phyloP scores from a whole-genome alignment of 2,797 vertebrate species.

The Denticeps clupeoides region DNA sequence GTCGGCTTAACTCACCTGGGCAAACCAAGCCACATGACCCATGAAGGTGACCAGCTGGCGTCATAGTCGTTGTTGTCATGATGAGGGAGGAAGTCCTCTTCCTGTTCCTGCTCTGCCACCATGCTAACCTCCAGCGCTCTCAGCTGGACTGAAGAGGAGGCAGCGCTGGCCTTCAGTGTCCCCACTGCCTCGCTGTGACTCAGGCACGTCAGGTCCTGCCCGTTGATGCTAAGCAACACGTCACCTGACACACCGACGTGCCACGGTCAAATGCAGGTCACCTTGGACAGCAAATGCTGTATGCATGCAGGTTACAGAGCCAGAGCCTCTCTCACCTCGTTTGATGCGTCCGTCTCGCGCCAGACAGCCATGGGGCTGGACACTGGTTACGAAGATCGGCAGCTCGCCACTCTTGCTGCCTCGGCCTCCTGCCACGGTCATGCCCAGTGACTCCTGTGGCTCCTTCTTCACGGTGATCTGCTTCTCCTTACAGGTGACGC shows the following conservation, averaged over 20 bases:
- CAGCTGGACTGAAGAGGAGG: conserved; percentile 76
- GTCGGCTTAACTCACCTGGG: conserved; percentile 66
- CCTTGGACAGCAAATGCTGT: too few relatives aligned
- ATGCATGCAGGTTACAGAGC: too few relatives aligned
- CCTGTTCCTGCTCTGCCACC: conserved; percentile 67
- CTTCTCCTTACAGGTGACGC: conserved; percentile 93
- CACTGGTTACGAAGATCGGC: conserved; percentile 96
- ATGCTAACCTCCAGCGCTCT: conserved; percentile 85
- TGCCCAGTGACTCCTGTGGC: conserved; percentile 88
- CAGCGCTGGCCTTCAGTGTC: conserved; percentile 88
- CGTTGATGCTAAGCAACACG: conserved; percentile 88
- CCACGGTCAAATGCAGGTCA: background rate
- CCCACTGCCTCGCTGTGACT: conserved; percentile 95
- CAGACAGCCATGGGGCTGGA: conserved; percentile 91
- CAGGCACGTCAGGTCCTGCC: conserved; percentile 85
- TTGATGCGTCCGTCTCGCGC: conserved; percentile 91
- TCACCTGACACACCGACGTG: conserved; percentile 76
- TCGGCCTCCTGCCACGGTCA: conserved; percentile 94
- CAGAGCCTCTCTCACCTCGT: conserved; percentile 43
- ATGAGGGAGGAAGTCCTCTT: conserved; percentile 68
- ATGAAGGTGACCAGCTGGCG: conserved; percentile 93
- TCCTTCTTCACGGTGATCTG: conserved; percentile 96
- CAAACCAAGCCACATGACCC: conserved; percentile 98
- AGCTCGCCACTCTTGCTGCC: conserved; percentile 94
- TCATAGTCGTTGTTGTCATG: conserved; percentile 92